These are phyloP conservation scores for Sylvia atricapilla DNA, from an alignment of 2,113 vertebrate genomes.

Conservation along the genomic window DNA sequence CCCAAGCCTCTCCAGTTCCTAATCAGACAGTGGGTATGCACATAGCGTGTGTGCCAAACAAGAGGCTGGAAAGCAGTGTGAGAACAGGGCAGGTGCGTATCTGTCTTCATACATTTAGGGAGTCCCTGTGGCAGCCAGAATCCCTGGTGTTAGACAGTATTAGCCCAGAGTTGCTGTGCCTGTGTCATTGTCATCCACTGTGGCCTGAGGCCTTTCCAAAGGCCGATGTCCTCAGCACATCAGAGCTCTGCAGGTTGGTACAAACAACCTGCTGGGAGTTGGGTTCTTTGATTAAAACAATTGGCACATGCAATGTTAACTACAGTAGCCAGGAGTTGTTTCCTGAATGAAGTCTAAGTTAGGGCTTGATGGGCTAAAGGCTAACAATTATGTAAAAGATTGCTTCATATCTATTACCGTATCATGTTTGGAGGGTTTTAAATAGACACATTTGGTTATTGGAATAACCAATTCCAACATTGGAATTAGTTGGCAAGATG, in stretches of 20 bases:
- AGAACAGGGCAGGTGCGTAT: neutral
- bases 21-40: neutral
- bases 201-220: neutral
- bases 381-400: neutral
- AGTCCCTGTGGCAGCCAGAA: neutral
- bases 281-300: neutral
- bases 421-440: neutral
- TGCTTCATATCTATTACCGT: neutral
- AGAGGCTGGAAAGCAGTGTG: neutral
- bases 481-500: neutral
- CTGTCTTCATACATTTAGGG: neutral
- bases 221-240: neutral
- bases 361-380: neutral
- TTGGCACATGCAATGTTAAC: neutral
- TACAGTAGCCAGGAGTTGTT: neutral
- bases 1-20: neutral
- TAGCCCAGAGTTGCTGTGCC: neutral
- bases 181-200: neutral
- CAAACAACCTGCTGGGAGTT: neutral
- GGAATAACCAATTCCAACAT: neutral
- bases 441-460: neutral
- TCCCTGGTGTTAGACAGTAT: neutral
- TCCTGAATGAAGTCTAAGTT: neutral
- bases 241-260: neutral
- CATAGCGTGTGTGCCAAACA: neutral